Evolutionary conservation across 1,140 invertebrate species (phyloP), one percentile per base, ranked within the genome.

Genomic region (Adoxophyes honmai): DNA sequence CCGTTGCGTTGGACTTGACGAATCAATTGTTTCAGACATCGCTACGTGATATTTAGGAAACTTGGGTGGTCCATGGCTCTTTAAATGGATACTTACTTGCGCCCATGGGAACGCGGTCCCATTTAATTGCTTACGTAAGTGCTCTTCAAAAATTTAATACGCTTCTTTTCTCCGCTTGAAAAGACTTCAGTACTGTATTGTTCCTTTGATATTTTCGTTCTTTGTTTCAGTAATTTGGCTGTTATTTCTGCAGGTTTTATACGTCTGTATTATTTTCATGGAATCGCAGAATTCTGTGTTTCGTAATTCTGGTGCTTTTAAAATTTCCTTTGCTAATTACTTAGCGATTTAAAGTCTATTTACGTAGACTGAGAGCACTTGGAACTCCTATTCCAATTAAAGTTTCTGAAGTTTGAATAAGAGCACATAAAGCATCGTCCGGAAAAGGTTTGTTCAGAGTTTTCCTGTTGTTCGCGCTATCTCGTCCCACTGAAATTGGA

Each of bases 11-110:
- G 55, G 44, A 55, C 55, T 51, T 62, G 60, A 62, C 59, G 59
- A 66, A 62, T 66, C 69, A 68, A 68, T 68, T 66, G 66, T 71
- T 68, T 64, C 62, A 61, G 53, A 54, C 52, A 36, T n/a, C 53
- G 54, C 55, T 48, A 67, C 52, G 44, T 11, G 11, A 16, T 42
- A 42, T 42, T 21, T 48, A 7, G 10, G 4, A 28, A 48, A 16
- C n/a, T 28, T 56, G 52, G 57, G 42, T 56, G 56, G 53, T 54
- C 57, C 21, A 28, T 6, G 1, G 21, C 42, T 16, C 42, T 48
- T 28, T 48, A 21, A 28, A 28, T 7, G 13, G 38, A 44, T 44
- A 44, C 39, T 9, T 21, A 15, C 14, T 39, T 39, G 16, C 39
- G 18, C 39, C 39, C 18, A 33, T 48, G 42, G 42, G 42, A 48